phyloP scores from a whole-genome alignment of 2,113 vertebrate genomes.

The Paraplagusia blochii region DNA sequence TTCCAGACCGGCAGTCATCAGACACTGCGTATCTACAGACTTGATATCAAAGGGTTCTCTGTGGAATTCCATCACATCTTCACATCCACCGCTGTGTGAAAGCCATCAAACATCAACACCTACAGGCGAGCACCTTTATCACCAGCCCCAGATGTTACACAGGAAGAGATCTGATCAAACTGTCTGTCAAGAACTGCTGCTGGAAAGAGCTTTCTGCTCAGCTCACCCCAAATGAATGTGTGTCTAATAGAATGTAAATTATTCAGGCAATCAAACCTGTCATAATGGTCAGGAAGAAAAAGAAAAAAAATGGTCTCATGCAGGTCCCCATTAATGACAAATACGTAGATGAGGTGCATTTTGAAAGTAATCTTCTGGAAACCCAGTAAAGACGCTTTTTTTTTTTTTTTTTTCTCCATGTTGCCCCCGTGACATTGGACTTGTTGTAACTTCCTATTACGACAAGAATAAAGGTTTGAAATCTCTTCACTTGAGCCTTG shows the following conservation, averaged over 20 bases:
- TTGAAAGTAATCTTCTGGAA: conserved; percentile 3
- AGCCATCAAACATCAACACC: conserved; percentile 57
- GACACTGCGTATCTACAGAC: conserved; percentile 39
- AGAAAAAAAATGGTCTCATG: conserved; percentile 41
- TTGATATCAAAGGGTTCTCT: conserved; percentile 61
- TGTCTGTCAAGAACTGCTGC: conserved; percentile 38
- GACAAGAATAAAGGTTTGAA: conserved; percentile 19
- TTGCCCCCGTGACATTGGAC: neutral
- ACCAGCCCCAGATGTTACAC: conserved; percentile 52
- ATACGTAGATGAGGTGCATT: conserved; percentile 22
- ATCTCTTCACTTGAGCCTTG: conserved; percentile 17
- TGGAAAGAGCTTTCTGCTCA: conserved; percentile 32
- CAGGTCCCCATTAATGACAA: conserved; percentile 31
- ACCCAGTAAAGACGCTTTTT: too few relatives aligned
- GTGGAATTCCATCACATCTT: conserved; percentile 58
- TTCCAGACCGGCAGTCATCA: conserved; percentile 1
- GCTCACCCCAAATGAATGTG: conserved; percentile 32
- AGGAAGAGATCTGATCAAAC: conserved; percentile 51
- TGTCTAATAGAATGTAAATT: conserved; percentile 44
- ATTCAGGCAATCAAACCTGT: conserved; percentile 34
- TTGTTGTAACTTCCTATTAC: neutral
- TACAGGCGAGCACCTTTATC: conserved; percentile 68
- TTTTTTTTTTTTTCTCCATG: too few relatives aligned
- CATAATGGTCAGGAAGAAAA: conserved; percentile 37
- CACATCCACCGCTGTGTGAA: conserved; percentile 43